Base-by-base conservation (phyloP, 2,888 invertebrate genomes). In the Calameuta filiformis region DNA sequence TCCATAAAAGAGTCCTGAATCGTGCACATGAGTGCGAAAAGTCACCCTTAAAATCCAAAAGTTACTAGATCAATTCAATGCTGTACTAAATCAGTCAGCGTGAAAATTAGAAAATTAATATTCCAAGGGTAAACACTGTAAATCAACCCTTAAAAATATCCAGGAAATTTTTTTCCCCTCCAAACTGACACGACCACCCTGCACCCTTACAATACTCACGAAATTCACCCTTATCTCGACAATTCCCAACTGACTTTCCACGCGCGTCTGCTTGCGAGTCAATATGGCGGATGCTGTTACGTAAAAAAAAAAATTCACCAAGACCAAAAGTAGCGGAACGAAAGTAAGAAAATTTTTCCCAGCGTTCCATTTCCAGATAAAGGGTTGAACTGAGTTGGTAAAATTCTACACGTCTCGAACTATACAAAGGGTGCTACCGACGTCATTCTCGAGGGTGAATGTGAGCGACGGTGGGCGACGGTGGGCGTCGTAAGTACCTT, bases 61-160 rank as follows among this genome's bases (percentile, higher is more conserved):
- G 40, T 56, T 9, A 56, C 40, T 56, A 56, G 40, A 56, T 56
- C 9, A 0, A 2, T 4, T 56, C 6, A 23, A 23, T 56, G 0
- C 15, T 6, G 15, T 12, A 4, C 15, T 15, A 15, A 15, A 0
- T 23, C 23, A 56, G 9, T 23, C 40, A 23, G 9, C 23, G 23
- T 23, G 77, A 76, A 77, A 88, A 90, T 84, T 90, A 88, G 87
- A 85, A 89, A 89, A 89, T 90, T 89, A 90, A 89, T 89, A 89
- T 89, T 89, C 85, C 9, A 83, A 83, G 82, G 84, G 83, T 84
- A 85, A 88, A 87, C 85, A 87, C 87, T 87, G 86, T 88, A 89
- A 89, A 89, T 89, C 88, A 87, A 86, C 82, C 84, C 81, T 77
- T 76, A 77, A 37, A 68, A 73, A 68, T 75, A 73, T 73, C 75